Base-by-base conservation (phyloP, 2,113 vertebrate species). In the Muntiacus reevesi region DNA sequence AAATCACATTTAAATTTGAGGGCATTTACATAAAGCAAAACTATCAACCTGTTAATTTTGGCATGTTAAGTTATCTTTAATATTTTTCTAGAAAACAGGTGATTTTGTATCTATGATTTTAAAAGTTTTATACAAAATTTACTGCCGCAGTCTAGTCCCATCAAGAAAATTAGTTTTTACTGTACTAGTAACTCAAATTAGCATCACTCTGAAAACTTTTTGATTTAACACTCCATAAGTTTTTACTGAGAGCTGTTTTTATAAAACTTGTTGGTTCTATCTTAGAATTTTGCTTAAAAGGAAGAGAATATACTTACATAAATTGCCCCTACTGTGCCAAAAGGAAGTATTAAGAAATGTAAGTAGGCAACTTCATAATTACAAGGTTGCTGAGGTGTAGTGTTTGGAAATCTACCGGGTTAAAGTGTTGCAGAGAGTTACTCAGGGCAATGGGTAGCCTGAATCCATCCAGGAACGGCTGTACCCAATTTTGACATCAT, bases 1-100 rank as follows among this genome's bases (percentile, higher is more conserved):
- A 40, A 95, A 88, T 96, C 96, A 85, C 67, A 96, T 71, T 95
- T 95, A 93, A 91, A 91, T 76, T 96, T 94, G 55, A 85, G 19
- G 30, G 4, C 54, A 71, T 97, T 96, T 97, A 78, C 93, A 95
- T 71, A 96, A 90, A 76, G 19, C n/a, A 89, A 94, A 94, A 92
- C 89, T 88, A 94, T 19, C 95, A 47, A 81, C 23, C 9, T 92
- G 64, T 9, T 28, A 87, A 97, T 36, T 94, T 76, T 92, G 96
- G 45, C 64, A 92, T 87, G 92, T 57, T 25, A 74, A 43, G 71
- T 74, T 74, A 43, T 74, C 71, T 91, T 87, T 74, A 90, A 76
- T 54, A 62, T 94, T 89, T 96, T 98, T 86, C 12, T 97, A 91
- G 52, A 95, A 89, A 93, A 81, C 19, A 62, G 27, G 57, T 95